phyloP scores from a whole-genome alignment of 2,797 vertebrate species.

The Bufotes viridis region DNA sequence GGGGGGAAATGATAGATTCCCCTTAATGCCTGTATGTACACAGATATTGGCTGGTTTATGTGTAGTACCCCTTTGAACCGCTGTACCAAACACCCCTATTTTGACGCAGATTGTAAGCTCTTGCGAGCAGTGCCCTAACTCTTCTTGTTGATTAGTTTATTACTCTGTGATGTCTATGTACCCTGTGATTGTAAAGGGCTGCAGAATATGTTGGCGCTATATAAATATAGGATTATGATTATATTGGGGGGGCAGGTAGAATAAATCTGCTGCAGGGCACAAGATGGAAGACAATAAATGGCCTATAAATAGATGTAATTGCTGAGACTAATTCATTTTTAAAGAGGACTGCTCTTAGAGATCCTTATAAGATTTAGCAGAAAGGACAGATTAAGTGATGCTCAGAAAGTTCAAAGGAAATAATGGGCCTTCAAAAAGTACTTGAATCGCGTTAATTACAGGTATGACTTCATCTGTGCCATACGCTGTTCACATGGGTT shows the following conservation, averaged over 20 bases:
- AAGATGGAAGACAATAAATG: background rate
- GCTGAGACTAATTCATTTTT: background rate
- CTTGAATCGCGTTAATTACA: slow-evolving; percentile 5
- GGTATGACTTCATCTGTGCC: slow-evolving; percentile 29
- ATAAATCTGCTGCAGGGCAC: background rate
- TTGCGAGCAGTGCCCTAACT: too few relatives aligned
- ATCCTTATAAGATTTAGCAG: slow-evolving; percentile 22
- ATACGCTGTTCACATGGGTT: background rate
- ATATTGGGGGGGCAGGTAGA: background rate
- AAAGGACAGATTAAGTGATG: slow-evolving; percentile 15
- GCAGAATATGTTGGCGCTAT: too few relatives aligned
- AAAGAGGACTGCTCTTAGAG: background rate
- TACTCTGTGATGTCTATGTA: too few relatives aligned
- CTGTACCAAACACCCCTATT: too few relatives aligned
- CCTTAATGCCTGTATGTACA: too few relatives aligned
- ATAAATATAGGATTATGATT: too few relatives aligned
- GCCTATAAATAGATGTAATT: background rate
- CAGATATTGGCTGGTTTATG: too few relatives aligned
- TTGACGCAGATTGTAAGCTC: too few relatives aligned
- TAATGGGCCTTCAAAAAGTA: background rate
- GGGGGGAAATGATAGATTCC: too few relatives aligned
- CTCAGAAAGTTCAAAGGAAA: slow-evolving; percentile 27
- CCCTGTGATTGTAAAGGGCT: too few relatives aligned
- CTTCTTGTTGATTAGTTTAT: too few relatives aligned
- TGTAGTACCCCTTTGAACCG: too few relatives aligned